These are phyloP conservation scores for Rattus rattus DNA, from an alignment of 2,113 vertebrate species.

Conservation along the genomic window DNA sequence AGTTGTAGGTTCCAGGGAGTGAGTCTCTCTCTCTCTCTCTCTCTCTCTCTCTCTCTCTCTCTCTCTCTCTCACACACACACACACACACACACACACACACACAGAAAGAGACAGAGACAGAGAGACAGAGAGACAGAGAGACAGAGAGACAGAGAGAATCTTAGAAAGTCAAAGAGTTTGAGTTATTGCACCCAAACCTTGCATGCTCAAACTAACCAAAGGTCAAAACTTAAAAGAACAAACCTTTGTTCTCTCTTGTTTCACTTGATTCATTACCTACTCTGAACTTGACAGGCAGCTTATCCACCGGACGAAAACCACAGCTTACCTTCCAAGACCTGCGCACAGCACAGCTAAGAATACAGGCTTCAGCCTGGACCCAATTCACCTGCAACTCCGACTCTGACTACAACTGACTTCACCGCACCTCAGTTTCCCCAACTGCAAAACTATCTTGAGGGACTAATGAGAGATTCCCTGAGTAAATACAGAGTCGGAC, in stretches of 20 bases:
- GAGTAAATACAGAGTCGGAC: not conserved
- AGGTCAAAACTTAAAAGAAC: not conserved
- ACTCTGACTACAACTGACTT: not conserved
- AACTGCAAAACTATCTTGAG: not conserved
- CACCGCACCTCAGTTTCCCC: not conserved
- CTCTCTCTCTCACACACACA: not conserved
- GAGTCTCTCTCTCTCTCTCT: no score
- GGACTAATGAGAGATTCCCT: not conserved
- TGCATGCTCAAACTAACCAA: not conserved
- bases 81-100: not conserved
- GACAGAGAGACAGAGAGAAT: not conserved
- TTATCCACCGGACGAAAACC: not conserved
- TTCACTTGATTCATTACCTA: not conserved
- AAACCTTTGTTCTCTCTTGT: not conserved
- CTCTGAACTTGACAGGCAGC: not conserved
- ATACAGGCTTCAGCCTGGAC: not conserved
- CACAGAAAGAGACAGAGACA: no score
- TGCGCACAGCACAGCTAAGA: not conserved
- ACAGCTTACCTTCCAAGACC: not conserved
- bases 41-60: not conserved
- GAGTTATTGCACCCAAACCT: not conserved
- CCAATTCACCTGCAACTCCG: not conserved
- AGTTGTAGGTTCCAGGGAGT: not conserved
- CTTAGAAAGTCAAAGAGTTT: slow-evolving; percentile 17
- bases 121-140: no score